Evolutionary conservation across 2,113 vertebrate genomes (phyloP).

Genomic region (Myotis davidii): DNA sequence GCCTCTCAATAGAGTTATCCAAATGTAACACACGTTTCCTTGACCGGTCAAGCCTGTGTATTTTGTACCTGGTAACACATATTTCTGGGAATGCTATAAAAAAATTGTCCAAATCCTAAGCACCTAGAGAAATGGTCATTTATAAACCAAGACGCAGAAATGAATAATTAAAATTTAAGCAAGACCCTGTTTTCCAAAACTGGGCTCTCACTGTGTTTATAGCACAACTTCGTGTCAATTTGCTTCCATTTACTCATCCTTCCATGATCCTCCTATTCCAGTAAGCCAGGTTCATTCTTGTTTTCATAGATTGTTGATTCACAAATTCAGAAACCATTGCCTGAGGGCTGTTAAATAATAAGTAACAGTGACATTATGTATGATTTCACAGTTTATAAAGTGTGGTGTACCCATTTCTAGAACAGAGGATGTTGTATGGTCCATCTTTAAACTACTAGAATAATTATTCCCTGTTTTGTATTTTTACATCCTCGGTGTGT

Average conservation of each 20-base stretch:
- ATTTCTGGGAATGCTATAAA: constrained; percentile 48
- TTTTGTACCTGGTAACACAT: constrained; percentile 42
- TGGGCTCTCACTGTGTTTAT: background rate
- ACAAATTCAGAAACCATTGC: constrained; percentile 48
- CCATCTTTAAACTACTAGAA: constrained; percentile 23
- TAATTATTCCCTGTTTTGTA: background rate
- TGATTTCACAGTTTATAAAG: constrained; percentile 37
- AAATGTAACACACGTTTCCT: constrained; percentile 59
- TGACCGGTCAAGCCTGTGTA: constrained; percentile 48
- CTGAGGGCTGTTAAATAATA: constrained; percentile 8
- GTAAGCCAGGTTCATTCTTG: background rate
- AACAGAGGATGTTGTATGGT: background rate
- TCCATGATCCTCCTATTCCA: background rate
- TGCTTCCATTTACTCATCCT: constrained; percentile 9
- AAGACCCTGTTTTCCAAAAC: background rate
- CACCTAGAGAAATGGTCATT: constrained; percentile 27
- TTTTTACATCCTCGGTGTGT: background rate
- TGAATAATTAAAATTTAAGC: background rate
- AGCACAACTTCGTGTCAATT: constrained; percentile 19
- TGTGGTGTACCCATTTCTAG: background rate
- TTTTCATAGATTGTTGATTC: constrained; percentile 51
- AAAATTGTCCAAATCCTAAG: constrained; percentile 53
- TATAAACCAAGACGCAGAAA: constrained; percentile 14
- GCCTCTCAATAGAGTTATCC: constrained; percentile 41
- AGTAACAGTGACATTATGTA: constrained; percentile 27